Evolutionary conservation across 1,140 invertebrate genomes (phyloP), one percentile per base, ranked within the genome.

Genomic region (Diachasmimorpha longicaudata): DNA sequence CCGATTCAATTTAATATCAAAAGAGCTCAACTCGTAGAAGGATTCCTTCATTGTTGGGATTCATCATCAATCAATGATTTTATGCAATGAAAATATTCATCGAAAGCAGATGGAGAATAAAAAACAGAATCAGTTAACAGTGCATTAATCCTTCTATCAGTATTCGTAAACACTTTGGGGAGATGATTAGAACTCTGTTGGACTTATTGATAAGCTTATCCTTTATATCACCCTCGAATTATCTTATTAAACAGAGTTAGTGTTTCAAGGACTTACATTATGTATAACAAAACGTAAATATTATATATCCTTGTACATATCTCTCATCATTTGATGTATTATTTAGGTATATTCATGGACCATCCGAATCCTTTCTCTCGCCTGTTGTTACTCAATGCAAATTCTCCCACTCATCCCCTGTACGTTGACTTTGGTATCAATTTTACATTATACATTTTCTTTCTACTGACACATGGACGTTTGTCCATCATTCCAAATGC

Each of bases 271-370:
- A 78, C 67, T 78, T 37, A 72, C 73, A 76, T 79, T 72, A 78
- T 81, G 74, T 77, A 80, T 72, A 79, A 79, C 79, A 80, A 78
- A 79, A 76, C 77, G 78, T 79, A 82, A 70, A 76, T 75, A 42
- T 69, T 81, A 79, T 80, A 82, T 81, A 77, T 84, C 79, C 85
- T 85, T 88, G 86, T 88, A 87, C 86, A 87, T 88, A 88, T 88
- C 85, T 81, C 79, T 85, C 84, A 79, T 80, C 79, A 67, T 75
- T 80, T 79, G 48, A 52, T 52, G 48, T 52, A 52, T 52, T 52
- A 52, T 52, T 52, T 52, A 52, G 48, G 19, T 6, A 42, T 42
- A 42, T 42, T 42, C 39, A 42, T 42, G 39, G 39, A 42, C 9
- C 39, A 42, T 42, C 13, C 11, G 39, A 42, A 42, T 42, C 39